Base-by-base conservation (phyloP, 2,797 vertebrate genomes). In the Aotus griseimembra region DNA sequence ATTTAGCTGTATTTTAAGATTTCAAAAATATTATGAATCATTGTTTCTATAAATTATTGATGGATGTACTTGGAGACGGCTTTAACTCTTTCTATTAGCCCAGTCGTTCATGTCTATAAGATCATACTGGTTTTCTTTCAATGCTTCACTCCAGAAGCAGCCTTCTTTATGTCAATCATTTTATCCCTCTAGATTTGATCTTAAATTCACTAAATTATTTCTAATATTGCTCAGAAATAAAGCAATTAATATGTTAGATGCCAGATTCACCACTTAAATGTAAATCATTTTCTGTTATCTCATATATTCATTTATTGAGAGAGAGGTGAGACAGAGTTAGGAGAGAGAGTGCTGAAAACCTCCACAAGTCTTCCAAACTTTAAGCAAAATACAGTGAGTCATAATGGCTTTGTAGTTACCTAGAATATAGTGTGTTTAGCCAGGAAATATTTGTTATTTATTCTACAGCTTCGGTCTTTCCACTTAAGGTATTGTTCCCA, bases 211-310 rank as follows among this genome's bases (percentile, higher is more conserved):
- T 46, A 44, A 48, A 55, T 46, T 20, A n/a, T 44, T 90, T 82
- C 20, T 88, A 79, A 17, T 80, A 67, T 26, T 80, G 76, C 1
- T 36, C 30, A 84, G 5, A 61, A 46, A 39, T n/a, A 12, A 48
- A 61, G 14, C 4, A 75, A 84, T 58, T 13, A 67, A 2, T 76
- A 67, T 36, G 5, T 20, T 79, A 39, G 7, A 58, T 48, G 26
- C 50, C 19, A 67, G 4, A 28, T 81, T 93, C 44, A 41, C n/a
- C 5, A 76, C 4, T 44, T 76, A 86, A 86, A 77, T 46, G 2
- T 24, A 92, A 77, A 92, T 88, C 15, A 36, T 67, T 90, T 91
- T 83, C 44, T 50, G 50, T 93, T 9, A 28, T 86, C 12, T 55
- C 20, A 28, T 81, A 44, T 44, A 6, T 41, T 30, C 33, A 33